Evolutionary conservation across 2,888 invertebrate species (phyloP), one percentile per base, ranked within the genome.

Genomic region (Drosophila buzzatii): DNA sequence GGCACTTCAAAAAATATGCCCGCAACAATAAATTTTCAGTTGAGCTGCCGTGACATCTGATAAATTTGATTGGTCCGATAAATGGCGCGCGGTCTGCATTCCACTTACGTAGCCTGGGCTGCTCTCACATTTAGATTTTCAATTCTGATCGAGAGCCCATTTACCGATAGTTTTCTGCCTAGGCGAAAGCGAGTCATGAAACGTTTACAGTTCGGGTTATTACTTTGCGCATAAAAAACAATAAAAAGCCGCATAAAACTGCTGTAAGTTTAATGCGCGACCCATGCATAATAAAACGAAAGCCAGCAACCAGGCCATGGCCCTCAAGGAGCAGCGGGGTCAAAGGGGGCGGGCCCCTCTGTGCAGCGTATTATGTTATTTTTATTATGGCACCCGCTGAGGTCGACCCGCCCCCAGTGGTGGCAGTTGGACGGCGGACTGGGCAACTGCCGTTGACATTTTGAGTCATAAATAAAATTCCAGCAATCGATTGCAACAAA

Each of bases 251-350:
- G 55, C 78, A 84, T 84, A 74, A 85, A 78, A 82, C 63, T 69
- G 63, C 78, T 85, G 64, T 55, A 55, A 55, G 55, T 55, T 31
- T 55, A 41, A 55, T 55, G 55, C 55, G 55, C 55, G 55, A 23
- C 33, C 58, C 64, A 64, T 74, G 73, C 74, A 81, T 76, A 87
- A 85, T 85, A 87, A 87, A 82, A 82, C 70, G 65, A 61, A 72
- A 79, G 68, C 74, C 76, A 72, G 76, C 70, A 83, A 72, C 66
- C 57, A 33, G 56, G 44, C 47, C 49, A 14, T 23, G 41, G 37
- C 60, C 60, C 61, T 44, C 52, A 16, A 63, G 58, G 55, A 41
- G 37, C 45, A 27, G 52, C 42, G 53, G 53, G 70, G 52, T 70
- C 65, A 66, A 60, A 20, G 31, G 60, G 51, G 2, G 1, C 39